Percentiles rank a stretch among this genome's conserved stretches.
Conservation (phyloP, 1,140 invertebrate species). For the Lucilia cuprina region DNA sequence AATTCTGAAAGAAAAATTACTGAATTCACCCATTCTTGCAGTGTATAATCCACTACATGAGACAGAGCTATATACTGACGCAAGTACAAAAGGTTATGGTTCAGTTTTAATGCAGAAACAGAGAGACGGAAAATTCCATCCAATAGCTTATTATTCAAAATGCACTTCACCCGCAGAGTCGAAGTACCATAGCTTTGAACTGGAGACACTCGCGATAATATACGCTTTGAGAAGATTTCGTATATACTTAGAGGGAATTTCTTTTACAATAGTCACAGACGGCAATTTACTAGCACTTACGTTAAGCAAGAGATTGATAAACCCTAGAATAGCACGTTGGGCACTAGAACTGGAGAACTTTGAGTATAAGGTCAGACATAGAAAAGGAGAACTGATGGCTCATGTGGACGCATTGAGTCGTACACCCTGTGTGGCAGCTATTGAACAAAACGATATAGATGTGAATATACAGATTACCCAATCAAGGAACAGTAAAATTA, state of each 20-base stretch:
- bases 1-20: constrained; percentile 26
- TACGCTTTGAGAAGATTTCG: constrained; percentile 64
- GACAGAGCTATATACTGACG: constrained; percentile 47
- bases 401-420: constrained; percentile 47
- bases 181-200: constrained; percentile 63
- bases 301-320: constrained; percentile 57
- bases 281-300: constrained; percentile 58
- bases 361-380: constrained; percentile 39
- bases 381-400: constrained; percentile 47
- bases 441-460: constrained; percentile 23
- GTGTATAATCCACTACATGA: constrained; percentile 40
- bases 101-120: constrained; percentile 57
- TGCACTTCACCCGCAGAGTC: constrained; percentile 57
- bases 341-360: constrained; percentile 43
- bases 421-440: background rate
- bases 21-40: constrained; percentile 38
- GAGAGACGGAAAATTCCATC: constrained; percentile 49
- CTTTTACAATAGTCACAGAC: constrained; percentile 63
- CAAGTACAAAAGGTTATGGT: constrained; percentile 48
- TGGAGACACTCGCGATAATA: constrained; percentile 65
- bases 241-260: constrained; percentile 63
- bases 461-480: constrained; percentile 21
- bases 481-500: background rate
- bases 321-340: constrained; percentile 55
- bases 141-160: constrained; percentile 59